A percentile compares a stretch with the other conserved stretches of the same genome.
phyloP scores from a whole-genome alignment of 2,888 invertebrate genomes.

The Andricus curvator region DNA sequence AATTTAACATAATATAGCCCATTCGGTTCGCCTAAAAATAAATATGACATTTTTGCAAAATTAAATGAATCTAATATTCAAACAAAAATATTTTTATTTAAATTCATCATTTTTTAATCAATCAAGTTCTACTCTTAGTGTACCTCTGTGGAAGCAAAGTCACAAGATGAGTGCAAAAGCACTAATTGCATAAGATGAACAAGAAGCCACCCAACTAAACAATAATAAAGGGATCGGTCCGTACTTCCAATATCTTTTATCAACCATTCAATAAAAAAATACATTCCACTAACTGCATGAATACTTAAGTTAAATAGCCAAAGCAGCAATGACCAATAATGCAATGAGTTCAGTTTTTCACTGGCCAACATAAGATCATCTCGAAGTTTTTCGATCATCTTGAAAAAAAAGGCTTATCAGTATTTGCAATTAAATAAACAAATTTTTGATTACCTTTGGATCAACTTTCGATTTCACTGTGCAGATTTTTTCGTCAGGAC shows the following conservation, averaged over 20 bases:
- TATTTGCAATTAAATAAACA: neutral
- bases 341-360: constrained; percentile 63
- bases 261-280: constrained; percentile 62
- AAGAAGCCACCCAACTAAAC: constrained; percentile 64
- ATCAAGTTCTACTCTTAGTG: neutral
- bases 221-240: constrained; percentile 47
- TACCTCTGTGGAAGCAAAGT: constrained; percentile 66
- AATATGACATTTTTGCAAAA: neutral
- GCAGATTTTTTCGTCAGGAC: neutral
- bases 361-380: constrained; percentile 65
- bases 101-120: neutral
- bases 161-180: constrained; percentile 64
- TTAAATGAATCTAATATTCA: neutral
- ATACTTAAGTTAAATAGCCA: constrained; percentile 69
- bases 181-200: constrained; percentile 63
- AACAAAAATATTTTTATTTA: neutral
- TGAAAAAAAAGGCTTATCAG: neutral
- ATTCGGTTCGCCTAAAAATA: constrained; percentile 69
- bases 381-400: constrained; percentile 65
- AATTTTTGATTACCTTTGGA: constrained; percentile 44
- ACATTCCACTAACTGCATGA: constrained; percentile 68
- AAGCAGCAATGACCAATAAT: constrained; percentile 67
- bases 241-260: constrained; percentile 32
- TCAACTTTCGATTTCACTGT: constrained; percentile 24
- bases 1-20: constrained; percentile 64